Conservation (phyloP, 2,888 invertebrate species). For the Andrena haemorrhoa region DNA sequence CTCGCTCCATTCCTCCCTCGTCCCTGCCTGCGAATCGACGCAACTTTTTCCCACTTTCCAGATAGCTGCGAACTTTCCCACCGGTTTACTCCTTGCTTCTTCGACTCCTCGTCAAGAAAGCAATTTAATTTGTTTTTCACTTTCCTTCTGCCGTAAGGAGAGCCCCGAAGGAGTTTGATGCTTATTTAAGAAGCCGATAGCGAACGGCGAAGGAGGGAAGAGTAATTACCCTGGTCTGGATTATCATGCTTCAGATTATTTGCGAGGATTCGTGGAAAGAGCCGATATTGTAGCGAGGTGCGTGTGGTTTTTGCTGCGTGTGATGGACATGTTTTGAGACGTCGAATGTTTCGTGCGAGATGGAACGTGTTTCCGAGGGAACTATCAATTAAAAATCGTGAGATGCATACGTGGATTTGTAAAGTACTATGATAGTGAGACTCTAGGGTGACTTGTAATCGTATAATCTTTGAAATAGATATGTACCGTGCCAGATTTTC, state of each 20-base stretch:
- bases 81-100: conserved; percentile 9
- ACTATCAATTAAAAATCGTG: too few relatives aligned
- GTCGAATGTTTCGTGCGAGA: too few relatives aligned
- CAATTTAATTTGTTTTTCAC: conserved; percentile 24
- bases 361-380: too few relatives aligned
- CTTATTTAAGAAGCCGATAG: conserved; percentile 9
- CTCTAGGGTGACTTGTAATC: too few relatives aligned
- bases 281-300: neutral
- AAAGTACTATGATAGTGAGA: too few relatives aligned
- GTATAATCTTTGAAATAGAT: too few relatives aligned
- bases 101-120: conserved; percentile 8
- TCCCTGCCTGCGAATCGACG: neutral
- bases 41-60: conserved; percentile 1
- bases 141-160: too few relatives aligned
- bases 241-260: conserved; percentile 2
- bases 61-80: conserved; percentile 11
- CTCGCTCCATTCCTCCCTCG: conserved; percentile 10
- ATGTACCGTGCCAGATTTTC: too few relatives aligned
- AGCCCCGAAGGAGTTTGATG: neutral
- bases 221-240: conserved; percentile 21
- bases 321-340: neutral
- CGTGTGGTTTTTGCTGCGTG: neutral
- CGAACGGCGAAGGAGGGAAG: neutral
- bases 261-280: neutral
- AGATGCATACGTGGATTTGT: too few relatives aligned